These are phyloP conservation scores for Drosophila prosaltans DNA, from an alignment of 1,140 invertebrate species.

Conservation along the genomic window DNA sequence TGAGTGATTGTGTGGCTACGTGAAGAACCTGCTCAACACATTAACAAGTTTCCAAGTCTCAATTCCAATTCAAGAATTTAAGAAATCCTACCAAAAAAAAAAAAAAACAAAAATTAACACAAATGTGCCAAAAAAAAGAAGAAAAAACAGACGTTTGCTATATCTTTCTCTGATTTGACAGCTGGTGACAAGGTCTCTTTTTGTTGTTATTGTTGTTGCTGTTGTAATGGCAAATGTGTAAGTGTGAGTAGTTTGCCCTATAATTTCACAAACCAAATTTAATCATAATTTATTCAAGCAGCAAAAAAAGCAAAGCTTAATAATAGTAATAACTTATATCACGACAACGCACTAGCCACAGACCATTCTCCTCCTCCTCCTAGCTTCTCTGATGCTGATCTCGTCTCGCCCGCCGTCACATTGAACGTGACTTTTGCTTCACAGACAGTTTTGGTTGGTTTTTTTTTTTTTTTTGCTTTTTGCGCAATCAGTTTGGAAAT, in stretches of 20 bases:
- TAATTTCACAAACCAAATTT: slow-evolving; percentile 1
- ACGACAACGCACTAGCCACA: background rate
- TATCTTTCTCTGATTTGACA: slow-evolving; percentile 8
- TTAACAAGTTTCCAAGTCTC: slow-evolving; percentile 8
- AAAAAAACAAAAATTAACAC: slow-evolving; percentile 7
- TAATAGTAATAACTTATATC: slow-evolving; percentile 10
- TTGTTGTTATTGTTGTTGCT: background rate
- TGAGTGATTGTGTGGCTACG: slow-evolving; percentile 7
- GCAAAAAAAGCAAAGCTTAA: background rate
- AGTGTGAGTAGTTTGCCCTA: background rate
- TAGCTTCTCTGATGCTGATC: slow-evolving; percentile 8
- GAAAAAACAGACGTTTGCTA: background rate
- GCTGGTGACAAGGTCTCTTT: slow-evolving; percentile 16
- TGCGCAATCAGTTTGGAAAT: slow-evolving; percentile 18
- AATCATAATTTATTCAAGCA: slow-evolving; percentile 18
- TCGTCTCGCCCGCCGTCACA: background rate
- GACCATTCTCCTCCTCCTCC: too few relatives aligned
- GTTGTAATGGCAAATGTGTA: background rate
- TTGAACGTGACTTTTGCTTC: slow-evolving; percentile 12
- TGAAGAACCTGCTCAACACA: slow-evolving; percentile 14
- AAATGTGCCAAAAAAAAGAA: slow-evolving; percentile 11
- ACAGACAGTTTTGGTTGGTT: background rate
- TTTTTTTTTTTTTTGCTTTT: background rate
- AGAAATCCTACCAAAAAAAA: background rate
- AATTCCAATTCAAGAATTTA: slow-evolving; percentile 16